Evolutionary conservation across 2,113 vertebrate genomes (phyloP), one percentile per base, ranked within the genome.

Genomic region (Saimiri boliviensis): DNA sequence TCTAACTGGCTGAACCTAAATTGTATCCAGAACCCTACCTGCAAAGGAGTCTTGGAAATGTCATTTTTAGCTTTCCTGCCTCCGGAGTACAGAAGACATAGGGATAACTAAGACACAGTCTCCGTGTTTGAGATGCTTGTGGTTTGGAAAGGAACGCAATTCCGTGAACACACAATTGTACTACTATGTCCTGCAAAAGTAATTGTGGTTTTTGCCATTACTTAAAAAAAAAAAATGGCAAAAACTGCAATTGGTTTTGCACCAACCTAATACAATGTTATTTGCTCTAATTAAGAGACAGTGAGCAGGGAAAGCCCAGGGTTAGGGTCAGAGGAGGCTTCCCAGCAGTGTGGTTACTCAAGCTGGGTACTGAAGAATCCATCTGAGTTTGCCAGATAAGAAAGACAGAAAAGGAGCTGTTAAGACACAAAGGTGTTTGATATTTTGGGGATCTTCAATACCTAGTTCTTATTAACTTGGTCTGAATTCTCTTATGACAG

Each of bases 11-110:
- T 74, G 60, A 90, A 60, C 20, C 66, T 47, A 92, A 94, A 73
- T 56, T 40, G 13, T 30, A 52, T 20, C 27, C 13, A 86, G 56
- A 35, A 74, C 40, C 37, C 70, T 94, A 74, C 58, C 73, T 79
- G 54, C 86, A 96, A 91, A 76, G 93, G 58, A 82, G 30, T 86
- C 77, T 93, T 68, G 86, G 27, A 96, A 97, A 80, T 92, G 52
- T 35, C 37, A 45, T 70, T 83, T 94, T 87, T 58, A 30, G 58
- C 47, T 70, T 70, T 56, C 37, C 16, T 21, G 6, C 11, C 8
- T 68, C 74, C 70, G 20, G 68, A 54, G 54, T 35, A 2, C 32
- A 54, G 35, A 60, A 80, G 8, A 35, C 35, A 68, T 4, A 80
- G 66, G 47, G 7, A 49, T 40, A 85, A 68, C 45, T 66, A 73